Evolutionary conservation across 2,888 invertebrate species (phyloP).

Genomic region (Baccha elongata): DNA sequence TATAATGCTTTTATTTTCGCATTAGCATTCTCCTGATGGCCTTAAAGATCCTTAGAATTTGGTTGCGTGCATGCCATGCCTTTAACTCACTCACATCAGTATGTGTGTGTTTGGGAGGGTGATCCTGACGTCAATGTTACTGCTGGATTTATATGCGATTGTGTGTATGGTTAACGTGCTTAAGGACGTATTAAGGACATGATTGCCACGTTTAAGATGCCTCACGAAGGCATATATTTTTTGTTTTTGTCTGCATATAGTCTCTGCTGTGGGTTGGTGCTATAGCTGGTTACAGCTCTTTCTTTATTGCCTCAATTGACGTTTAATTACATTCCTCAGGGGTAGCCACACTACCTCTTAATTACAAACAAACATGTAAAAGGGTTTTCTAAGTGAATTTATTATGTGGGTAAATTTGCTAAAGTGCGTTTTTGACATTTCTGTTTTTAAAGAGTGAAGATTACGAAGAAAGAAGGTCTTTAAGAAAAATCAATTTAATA

Average conservation of each 20-base stretch:
- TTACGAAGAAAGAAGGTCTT: background rate
- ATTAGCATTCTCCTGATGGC: slow-evolving; percentile 69
- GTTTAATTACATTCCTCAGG: slow-evolving; percentile 64
- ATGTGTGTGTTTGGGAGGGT: background rate
- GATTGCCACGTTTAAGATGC: slow-evolving; percentile 69
- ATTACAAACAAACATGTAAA: slow-evolving; percentile 69
- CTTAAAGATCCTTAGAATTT: slow-evolving; percentile 60
- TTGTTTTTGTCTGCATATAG: slow-evolving; percentile 6
- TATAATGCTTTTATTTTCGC: slow-evolving; percentile 69
- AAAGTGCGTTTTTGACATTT: slow-evolving; percentile 48
- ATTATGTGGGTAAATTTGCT: slow-evolving; percentile 10
- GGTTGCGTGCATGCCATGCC: slow-evolving; percentile 57
- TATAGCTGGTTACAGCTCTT: slow-evolving; percentile 39
- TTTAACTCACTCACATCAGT: slow-evolving; percentile 22
- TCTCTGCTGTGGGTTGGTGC: background rate
- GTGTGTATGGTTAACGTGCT: slow-evolving; percentile 55
- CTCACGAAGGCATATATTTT: slow-evolving; percentile 54
- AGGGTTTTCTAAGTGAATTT: slow-evolving; percentile 48
- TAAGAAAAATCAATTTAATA: too few species aligned
- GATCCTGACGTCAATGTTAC: slow-evolving; percentile 6
- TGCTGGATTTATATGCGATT: slow-evolving; percentile 37
- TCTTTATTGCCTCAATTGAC: slow-evolving; percentile 63
- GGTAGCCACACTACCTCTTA: slow-evolving; percentile 65
- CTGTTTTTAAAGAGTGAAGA: background rate
- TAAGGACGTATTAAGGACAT: slow-evolving; percentile 68